Conservation (phyloP, 2,113 vertebrate genomes). For the Zeus faber region DNA sequence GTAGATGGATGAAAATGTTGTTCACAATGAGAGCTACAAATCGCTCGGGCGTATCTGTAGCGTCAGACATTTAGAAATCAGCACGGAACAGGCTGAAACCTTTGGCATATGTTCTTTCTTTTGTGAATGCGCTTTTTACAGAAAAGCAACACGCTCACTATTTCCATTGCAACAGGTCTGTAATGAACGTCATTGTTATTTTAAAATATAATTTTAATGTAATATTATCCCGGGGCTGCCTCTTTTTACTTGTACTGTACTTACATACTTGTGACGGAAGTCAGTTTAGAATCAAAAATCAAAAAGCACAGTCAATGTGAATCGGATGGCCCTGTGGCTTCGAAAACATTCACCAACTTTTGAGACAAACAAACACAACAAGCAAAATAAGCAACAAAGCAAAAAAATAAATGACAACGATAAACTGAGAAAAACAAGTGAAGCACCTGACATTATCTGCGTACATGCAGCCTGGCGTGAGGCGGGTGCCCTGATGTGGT, state of each 20-base stretch:
- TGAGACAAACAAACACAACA: too few relatives aligned
- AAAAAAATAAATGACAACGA: not conserved
- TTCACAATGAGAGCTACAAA: slow-evolving; percentile 24
- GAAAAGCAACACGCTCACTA: not conserved
- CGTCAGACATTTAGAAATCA: slow-evolving; percentile 9
- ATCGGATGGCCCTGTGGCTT: too few relatives aligned
- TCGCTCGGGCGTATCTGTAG: slow-evolving; percentile 15
- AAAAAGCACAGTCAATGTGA: too few relatives aligned
- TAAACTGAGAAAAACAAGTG: not conserved
- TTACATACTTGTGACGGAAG: too few relatives aligned
- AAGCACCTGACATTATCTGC: too few relatives aligned
- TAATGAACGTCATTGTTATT: not conserved
- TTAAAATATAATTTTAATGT: not conserved
- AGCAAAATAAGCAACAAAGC: too few relatives aligned
- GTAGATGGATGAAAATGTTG: slow-evolving; percentile 53
- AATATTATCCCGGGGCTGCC: not conserved
- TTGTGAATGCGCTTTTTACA: slow-evolving; percentile 2
- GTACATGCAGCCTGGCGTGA: too few relatives aligned
- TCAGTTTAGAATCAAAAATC: too few relatives aligned
- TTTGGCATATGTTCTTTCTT: slow-evolving; percentile 45
- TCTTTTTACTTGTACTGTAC: not conserved
- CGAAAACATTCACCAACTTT: too few relatives aligned
- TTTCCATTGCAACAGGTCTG: not conserved
- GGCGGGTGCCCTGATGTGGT: slow-evolving; percentile 4
- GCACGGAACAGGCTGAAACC: slow-evolving; percentile 33